These are phyloP conservation scores for Carettochelys insculpta DNA, from an alignment of 2,113 vertebrate genomes.

Conservation along the genomic window DNA sequence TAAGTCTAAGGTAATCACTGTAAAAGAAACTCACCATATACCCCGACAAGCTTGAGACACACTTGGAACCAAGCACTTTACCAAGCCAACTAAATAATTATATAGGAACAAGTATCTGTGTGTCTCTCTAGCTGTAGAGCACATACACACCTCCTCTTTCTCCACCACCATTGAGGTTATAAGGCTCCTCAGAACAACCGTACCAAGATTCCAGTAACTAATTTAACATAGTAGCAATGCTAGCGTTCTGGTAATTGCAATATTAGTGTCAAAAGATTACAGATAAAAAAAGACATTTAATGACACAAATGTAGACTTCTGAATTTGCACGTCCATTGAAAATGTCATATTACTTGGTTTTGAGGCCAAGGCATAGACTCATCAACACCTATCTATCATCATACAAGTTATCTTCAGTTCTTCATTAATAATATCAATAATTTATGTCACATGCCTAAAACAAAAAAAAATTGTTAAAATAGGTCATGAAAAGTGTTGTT, in stretches of 20 bases:
- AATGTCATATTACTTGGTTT: neutral
- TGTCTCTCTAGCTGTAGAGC: neutral
- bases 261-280: conserved; percentile 38
- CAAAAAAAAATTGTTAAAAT: conserved; percentile 9
- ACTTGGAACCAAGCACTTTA: conserved; percentile 33
- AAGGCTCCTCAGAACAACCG: neutral
- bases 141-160: conserved; percentile 22
- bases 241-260: conserved; percentile 38
- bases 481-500: conserved; percentile 15
- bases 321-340: conserved; percentile 4
- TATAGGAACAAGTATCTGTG: neutral
- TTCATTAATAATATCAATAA: neutral
- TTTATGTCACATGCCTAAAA: neutral
- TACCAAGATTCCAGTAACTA: conserved; percentile 6
- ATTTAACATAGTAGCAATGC: neutral
- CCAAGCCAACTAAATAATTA: neutral
- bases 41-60: conserved; percentile 25
- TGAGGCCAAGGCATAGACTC: neutral
- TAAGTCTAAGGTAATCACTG: conserved; percentile 25
- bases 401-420: neutral
- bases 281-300: conserved; percentile 38
- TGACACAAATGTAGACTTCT: conserved; percentile 37
- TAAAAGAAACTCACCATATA: neutral
- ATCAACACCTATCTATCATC: neutral
- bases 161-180: neutral